Evolutionary conservation across 2,888 invertebrate genomes (phyloP), one percentile per base, ranked within the genome.

Genomic region (Eulithis prunata): DNA sequence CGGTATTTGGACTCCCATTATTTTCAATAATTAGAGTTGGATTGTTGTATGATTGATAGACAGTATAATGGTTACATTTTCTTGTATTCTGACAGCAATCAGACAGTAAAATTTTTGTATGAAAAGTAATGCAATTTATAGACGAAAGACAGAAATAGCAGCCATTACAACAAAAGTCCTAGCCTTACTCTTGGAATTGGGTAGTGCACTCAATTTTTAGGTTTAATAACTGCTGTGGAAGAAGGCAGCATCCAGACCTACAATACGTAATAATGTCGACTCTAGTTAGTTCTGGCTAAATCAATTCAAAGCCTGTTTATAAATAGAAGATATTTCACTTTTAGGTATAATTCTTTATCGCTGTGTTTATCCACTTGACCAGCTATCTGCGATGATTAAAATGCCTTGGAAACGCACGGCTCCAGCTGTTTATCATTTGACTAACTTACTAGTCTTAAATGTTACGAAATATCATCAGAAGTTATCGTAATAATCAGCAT

Each of bases 1-100:
- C 72, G 80, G 74, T 78, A 75, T 77, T 81, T 81, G 74, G 75
- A 81, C 78, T 82, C 78, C 81, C 86, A 88, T 90, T 90, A 88
- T 91, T 90, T 90, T 83, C 79, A 79, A 79, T 79, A 80, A 78
- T 78, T 75, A 67, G 45, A 62, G 45, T 46, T 41, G 53, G 38
- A 56, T 51, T 61, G 46, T 21, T 47, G 54, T 47, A 57, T 47
- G 45, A 67, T 62, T 41, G 54, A 64, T 70, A 57, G 8, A 47
- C 45, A 28, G 46, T 14, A 57, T 62, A 64, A 58, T 63, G 53
- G 32, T 21, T 63, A 57, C 14, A 49, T 56, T 55, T 54, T 58
- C 57, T 53, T 41, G 53, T 13, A 57, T 46, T 28, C 12, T 4
- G 32, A 32, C 32, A 32, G 32, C 6, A 32, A 32, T 32, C 32